Evolutionary conservation across 2,797 vertebrate species (phyloP).

Genomic region (Propithecus deckenii): DNA sequence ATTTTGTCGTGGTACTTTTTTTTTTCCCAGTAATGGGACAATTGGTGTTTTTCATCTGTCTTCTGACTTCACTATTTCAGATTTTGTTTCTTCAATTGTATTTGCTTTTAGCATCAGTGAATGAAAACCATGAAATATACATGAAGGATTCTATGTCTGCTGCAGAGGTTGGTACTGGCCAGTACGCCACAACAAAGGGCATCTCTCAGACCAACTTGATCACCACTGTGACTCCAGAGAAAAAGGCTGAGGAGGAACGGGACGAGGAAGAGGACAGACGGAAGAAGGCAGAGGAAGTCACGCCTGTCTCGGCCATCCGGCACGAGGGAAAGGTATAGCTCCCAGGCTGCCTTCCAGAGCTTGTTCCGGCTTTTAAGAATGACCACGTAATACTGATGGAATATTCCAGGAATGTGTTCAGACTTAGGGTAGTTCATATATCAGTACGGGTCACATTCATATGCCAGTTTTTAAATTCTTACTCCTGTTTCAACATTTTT

Average conservation of each 20-base stretch:
- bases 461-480: not conserved
- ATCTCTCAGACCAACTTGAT: conserved; percentile 94
- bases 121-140: conserved; percentile 95
- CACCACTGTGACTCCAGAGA: conserved; percentile 95
- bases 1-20: not conserved
- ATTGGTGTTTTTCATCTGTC: conserved; percentile 64
- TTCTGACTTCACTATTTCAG: conserved; percentile 84
- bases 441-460: not conserved
- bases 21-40: not conserved
- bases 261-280: conserved; percentile 88
- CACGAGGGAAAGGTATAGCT: conserved; percentile 94
- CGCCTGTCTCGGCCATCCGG: conserved; percentile 84
- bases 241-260: conserved; percentile 93
- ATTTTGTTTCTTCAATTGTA: conserved; percentile 85
- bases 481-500: conserved; percentile 1
- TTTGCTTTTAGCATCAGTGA: conserved; percentile 93
- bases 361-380: not conserved
- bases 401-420: not conserved
- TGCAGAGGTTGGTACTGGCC: conserved; percentile 95
- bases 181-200: conserved; percentile 92
- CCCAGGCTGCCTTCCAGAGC: conserved; percentile 49
- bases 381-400: not conserved
- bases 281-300: conserved; percentile 84
- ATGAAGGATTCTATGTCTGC: conserved; percentile 93
- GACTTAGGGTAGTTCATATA: not conserved